phyloP scores from a whole-genome alignment of 2,113 vertebrate genomes.

The Ammodytes marinus region DNA sequence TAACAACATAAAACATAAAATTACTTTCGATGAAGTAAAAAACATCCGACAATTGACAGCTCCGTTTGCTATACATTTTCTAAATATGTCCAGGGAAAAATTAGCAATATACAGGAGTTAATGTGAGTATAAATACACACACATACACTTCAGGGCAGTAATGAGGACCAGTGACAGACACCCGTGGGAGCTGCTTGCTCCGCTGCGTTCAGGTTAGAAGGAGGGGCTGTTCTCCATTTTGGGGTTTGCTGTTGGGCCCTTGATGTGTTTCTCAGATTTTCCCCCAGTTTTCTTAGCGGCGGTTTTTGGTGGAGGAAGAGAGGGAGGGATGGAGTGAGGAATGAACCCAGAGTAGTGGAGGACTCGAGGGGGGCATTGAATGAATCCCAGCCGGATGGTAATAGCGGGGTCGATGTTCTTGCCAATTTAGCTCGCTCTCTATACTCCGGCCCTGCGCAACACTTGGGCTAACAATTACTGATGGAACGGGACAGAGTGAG shows the following conservation, averaged over 20 bases:
- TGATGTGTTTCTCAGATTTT: conserved; percentile 79
- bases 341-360: conserved; percentile 20
- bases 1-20: not conserved
- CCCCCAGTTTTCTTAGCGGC: conserved; percentile 68
- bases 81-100: conserved; percentile 8
- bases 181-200: conserved; percentile 47
- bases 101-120: not conserved
- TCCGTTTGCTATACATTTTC: not conserved
- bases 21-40: not conserved
- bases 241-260: conserved; percentile 59
- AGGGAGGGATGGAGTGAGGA: conserved; percentile 58
- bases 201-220: conserved; percentile 39
- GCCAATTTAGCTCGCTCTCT: conserved; percentile 61
- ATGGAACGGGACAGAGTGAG: conserved; percentile 51
- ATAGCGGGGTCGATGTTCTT: conserved; percentile 74
- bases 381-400: conserved; percentile 75
- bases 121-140: conserved; percentile 26
- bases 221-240: conserved; percentile 60
- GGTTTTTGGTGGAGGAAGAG: conserved; percentile 72
- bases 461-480: conserved; percentile 75
- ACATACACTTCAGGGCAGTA: conserved; percentile 32
- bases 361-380: conserved; percentile 53
- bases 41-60: not conserved
- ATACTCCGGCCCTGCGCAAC: conserved; percentile 40
- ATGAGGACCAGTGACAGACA: conserved; percentile 63